Conservation (phyloP, 1,140 invertebrate species). For the Zaprionus inermis region DNA sequence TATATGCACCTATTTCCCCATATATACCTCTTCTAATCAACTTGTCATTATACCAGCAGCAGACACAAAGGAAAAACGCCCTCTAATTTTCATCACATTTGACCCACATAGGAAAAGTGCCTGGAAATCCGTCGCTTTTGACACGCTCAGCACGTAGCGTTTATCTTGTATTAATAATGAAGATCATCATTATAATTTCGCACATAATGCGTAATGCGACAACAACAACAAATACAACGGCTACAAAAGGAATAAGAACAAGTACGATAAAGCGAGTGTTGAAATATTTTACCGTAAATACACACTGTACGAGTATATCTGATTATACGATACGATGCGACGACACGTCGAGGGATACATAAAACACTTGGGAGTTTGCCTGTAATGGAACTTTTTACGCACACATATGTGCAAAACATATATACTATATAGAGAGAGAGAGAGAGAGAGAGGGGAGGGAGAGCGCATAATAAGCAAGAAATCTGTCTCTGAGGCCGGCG, state of each 20-base stretch:
- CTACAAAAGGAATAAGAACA: neutral
- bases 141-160: conserved; percentile 49
- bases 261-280: conserved; percentile 14
- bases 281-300: conserved; percentile 30
- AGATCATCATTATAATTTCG: conserved; percentile 60
- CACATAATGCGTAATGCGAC: conserved; percentile 52
- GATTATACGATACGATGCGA: conserved; percentile 3
- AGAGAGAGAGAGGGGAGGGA: neutral
- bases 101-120: conserved; percentile 27
- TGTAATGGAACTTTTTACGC: conserved; percentile 57
- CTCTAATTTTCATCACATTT: conserved; percentile 19
- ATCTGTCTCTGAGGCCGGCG: conserved; percentile 35
- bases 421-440: too few relatives aligned
- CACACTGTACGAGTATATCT: conserved; percentile 22
- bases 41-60: conserved; percentile 26
- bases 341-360: conserved; percentile 22
- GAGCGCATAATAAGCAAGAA: conserved; percentile 60
- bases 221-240: conserved; percentile 7
- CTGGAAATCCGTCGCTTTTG: conserved; percentile 15
- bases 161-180: conserved; percentile 63
- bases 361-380: conserved; percentile 55
- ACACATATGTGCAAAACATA: conserved; percentile 1
- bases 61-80: neutral
- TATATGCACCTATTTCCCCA: too few relatives aligned
- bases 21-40: conserved; percentile 21